Evolutionary conservation across 2,797 vertebrate genomes (phyloP).

Genomic region (Argya squamiceps): DNA sequence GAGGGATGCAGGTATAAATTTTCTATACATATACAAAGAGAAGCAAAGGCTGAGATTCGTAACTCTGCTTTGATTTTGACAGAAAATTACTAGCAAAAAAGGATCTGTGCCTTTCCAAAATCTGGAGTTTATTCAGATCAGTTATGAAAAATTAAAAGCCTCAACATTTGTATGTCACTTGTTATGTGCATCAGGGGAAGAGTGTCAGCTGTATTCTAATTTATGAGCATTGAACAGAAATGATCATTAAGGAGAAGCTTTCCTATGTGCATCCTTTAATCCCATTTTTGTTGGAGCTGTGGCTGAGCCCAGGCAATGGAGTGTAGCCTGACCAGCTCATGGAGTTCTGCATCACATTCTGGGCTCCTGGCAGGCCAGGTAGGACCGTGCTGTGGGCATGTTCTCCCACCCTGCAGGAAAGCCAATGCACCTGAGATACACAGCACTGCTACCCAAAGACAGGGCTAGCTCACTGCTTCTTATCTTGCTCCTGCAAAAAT

Average conservation of each 20-base stretch:
- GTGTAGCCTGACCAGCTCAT: not conserved
- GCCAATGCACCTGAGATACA: not conserved
- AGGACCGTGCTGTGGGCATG: fast-evolving
- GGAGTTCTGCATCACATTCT: not conserved
- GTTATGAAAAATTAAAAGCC: not conserved
- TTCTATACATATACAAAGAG: not conserved
- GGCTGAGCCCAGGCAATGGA: not conserved
- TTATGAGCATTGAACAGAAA: not conserved
- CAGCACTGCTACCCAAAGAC: not conserved
- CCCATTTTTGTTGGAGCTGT: not conserved
- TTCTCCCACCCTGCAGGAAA: not conserved
- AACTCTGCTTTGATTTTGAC: not conserved
- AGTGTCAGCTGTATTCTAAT: not conserved
- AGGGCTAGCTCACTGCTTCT: not conserved
- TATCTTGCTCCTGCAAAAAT: not conserved
- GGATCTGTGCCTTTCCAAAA: not conserved
- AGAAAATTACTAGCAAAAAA: not conserved
- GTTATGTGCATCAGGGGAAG: not conserved
- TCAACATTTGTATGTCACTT: not conserved
- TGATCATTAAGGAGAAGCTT: not conserved
- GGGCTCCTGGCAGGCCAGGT: not conserved
- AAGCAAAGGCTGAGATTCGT: not conserved
- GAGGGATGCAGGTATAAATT: not conserved
- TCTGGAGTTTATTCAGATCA: not conserved
- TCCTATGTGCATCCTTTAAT: not conserved